These are phyloP conservation scores for Bellardia pandia DNA, from an alignment of 2,888 invertebrate species.

Conservation along the genomic window DNA sequence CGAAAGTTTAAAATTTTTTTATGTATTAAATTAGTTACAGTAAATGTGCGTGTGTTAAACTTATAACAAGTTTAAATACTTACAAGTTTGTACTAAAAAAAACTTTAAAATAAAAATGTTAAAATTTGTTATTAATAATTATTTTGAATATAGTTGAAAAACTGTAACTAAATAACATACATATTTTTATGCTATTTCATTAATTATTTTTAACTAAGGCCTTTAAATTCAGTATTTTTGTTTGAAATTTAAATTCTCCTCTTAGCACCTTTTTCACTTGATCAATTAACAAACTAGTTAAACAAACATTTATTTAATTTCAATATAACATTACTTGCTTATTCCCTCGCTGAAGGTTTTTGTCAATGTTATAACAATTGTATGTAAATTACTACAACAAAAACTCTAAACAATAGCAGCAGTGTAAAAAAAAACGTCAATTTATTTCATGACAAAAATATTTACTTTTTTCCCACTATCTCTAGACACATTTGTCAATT, in stretches of 20 bases:
- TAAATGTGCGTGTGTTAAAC: neutral
- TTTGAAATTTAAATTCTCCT: neutral
- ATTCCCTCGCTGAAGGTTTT: constrained; percentile 46
- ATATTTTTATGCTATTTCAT: no score
- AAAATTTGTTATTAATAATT: no score
- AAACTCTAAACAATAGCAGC: neutral
- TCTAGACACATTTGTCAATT: constrained; percentile 50
- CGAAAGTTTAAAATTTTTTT: no score
- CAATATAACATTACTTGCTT: neutral
- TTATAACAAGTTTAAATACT: neutral
- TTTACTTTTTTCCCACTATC: constrained; percentile 40
- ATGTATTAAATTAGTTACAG: no score
- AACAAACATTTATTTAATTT: constrained; percentile 21
- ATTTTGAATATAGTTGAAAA: neutral
- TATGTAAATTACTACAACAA: constrained; percentile 55
- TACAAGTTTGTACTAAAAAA: neutral
- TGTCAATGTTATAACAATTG: constrained; percentile 58
- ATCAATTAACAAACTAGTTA: neutral
- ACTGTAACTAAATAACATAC: no score
- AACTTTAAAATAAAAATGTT: neutral
- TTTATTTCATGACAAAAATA: constrained; percentile 27
- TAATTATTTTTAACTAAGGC: no score
- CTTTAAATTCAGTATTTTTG: no score
- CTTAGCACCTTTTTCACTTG: neutral
- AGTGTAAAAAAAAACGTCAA: constrained; percentile 44